Percentiles rank a stretch among this genome's conserved stretches.
These are phyloP conservation scores for Gymnothorax javanicus DNA, from an alignment of 2,797 vertebrate genomes.

Conservation along the genomic window DNA sequence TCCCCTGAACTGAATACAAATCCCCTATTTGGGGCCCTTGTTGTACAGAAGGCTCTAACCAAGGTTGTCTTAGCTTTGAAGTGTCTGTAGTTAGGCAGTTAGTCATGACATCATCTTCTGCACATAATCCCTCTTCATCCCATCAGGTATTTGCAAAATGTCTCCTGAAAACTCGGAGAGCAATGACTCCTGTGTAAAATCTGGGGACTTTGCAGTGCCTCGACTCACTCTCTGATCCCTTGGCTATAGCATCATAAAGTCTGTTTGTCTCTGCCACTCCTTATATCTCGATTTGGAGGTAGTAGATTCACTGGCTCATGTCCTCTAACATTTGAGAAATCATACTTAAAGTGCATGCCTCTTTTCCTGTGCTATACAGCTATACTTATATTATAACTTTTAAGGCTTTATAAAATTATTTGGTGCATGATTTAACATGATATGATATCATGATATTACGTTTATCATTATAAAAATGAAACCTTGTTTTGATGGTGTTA, in stretches of 20 bases:
- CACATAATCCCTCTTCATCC: conserved; percentile 27
- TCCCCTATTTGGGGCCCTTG: neutral
- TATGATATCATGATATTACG: neutral
- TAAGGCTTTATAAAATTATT: neutral
- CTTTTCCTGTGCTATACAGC: neutral
- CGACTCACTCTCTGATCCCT: neutral
- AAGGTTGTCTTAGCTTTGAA: neutral
- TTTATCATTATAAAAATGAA: neutral
- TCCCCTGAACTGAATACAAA: neutral
- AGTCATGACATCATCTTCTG: conserved; percentile 8
- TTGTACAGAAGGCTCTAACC: too few relatives aligned
- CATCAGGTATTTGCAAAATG: neutral
- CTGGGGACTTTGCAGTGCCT: neutral
- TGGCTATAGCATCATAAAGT: neutral
- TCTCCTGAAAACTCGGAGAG: conserved; percentile 4
- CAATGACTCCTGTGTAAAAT: neutral
- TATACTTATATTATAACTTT: neutral
- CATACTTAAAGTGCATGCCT: neutral
- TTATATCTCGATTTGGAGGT: neutral
- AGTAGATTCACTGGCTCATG: neutral
- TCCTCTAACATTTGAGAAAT: neutral
- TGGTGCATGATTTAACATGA: neutral
- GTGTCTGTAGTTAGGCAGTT: neutral
- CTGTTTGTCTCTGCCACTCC: neutral
- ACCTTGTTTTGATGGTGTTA: neutral